These are phyloP conservation scores for Drosophila subsilvestris DNA, from an alignment of 2,888 invertebrate genomes.

Conservation along the genomic window DNA sequence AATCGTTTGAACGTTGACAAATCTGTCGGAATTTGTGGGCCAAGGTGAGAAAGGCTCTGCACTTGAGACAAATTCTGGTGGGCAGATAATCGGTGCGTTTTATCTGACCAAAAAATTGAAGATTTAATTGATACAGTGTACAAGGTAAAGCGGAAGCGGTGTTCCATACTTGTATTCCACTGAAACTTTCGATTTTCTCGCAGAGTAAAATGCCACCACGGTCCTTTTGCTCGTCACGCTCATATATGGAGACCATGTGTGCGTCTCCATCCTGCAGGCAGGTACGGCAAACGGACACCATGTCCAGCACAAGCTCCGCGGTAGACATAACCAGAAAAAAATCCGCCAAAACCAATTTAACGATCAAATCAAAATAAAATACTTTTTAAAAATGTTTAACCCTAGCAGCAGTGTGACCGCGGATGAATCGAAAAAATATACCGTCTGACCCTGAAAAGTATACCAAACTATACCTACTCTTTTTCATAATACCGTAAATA, in stretches of 20 bases:
- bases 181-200: constrained; percentile 80
- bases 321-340: neutral
- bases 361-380: constrained; percentile 3
- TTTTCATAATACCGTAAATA: too few relatives aligned
- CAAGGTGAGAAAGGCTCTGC: constrained; percentile 76
- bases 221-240: constrained; percentile 49
- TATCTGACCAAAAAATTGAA: constrained; percentile 58
- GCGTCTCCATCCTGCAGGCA: constrained; percentile 75
- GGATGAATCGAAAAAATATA: too few relatives aligned
- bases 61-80: constrained; percentile 79
- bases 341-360: constrained; percentile 3
- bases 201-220: constrained; percentile 52
- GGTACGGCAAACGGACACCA: constrained; percentile 74
- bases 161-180: constrained; percentile 75
- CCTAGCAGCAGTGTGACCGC: too few relatives aligned
- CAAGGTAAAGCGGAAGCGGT: neutral
- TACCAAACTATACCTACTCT: too few relatives aligned
- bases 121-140: neutral
- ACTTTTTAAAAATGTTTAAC: too few relatives aligned
- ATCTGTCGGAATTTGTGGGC: constrained; percentile 82
- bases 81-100: constrained; percentile 70
- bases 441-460: too few relatives aligned
- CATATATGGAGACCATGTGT: constrained; percentile 78
- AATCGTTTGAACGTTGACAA: constrained; percentile 81
- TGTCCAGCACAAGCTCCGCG: constrained; percentile 57